Base-by-base conservation (phyloP, 1,140 invertebrate species). In the Platorchestia sp. region DNA sequence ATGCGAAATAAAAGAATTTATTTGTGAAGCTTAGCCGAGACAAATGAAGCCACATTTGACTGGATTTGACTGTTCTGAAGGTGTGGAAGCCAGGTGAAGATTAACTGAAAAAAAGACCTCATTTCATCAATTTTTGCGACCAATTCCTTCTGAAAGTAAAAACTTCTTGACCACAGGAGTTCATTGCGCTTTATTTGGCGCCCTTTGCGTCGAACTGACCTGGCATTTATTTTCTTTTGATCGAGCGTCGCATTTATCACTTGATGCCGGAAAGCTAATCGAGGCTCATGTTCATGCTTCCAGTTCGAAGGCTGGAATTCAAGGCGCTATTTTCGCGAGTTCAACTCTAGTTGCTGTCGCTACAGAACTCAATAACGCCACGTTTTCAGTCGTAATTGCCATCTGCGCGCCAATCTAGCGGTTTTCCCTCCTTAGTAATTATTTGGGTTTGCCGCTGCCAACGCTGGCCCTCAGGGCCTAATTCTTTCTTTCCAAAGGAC, bases 331-430 rank as follows among this genome's bases (percentile, higher is more conserved):
- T 89, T 89, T 89, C 43, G 87, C 87, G 14, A 42, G 86, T 41
- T 44, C 41, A 42, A 42, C 14, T 14, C 14, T 10, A 42, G 41
- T 16, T 89, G n/a, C 43, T 89, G 87, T 89, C 87, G 43, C 87
- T 44, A 89, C 87, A 89, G 87, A 89, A 89, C 87, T 44, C 87
- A 89, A 89, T 89, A 89, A 44, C 10, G 87, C 87, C 87, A 89
- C 87, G 43, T 89, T 89, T 44, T 44, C 43, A 27, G 41, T 41
- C n/a, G 87, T 89, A 89, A 89, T 89, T 89, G 87, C 87, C 87
- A 89, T 89, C 87, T 89, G 6, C 3, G 87, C 42, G 43, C 87
- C 87, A 89, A 89, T 89, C 87, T 89, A 89, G 87, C 41, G 41
- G 87, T 44, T 42, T 89, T 89, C 87, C 87, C 43, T 89, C 14